phyloP scores from a whole-genome alignment of 1,140 invertebrate genomes.

The Eurosta solidaginis region DNA sequence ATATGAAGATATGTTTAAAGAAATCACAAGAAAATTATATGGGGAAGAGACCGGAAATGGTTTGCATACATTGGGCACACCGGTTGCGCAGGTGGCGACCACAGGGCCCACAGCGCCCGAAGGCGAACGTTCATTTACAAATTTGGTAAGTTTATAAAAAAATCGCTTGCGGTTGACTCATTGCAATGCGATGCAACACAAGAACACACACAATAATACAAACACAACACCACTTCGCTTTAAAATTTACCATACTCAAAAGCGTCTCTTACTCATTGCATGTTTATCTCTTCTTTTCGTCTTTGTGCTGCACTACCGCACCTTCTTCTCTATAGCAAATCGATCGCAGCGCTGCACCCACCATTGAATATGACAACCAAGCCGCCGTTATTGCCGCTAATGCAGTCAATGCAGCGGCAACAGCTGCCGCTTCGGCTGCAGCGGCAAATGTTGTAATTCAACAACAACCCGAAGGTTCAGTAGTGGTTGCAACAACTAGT shows the following conservation, averaged over 20 bases:
- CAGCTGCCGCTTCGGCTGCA: slow-evolving; percentile 23
- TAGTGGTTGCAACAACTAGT: slow-evolving; percentile 47
- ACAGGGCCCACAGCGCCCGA: slow-evolving; percentile 58
- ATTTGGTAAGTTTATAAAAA: slow-evolving; percentile 50
- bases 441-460: slow-evolving; percentile 35
- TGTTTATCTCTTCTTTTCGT: slow-evolving; percentile 5
- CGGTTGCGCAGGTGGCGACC: slow-evolving; percentile 58
- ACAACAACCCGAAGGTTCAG: slow-evolving; percentile 48
- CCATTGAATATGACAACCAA: slow-evolving; percentile 56
- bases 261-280: neutral
- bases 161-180: neutral
- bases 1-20: slow-evolving; percentile 67
- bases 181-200: neutral
- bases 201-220: neutral
- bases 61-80: slow-evolving; percentile 60
- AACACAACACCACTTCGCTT: neutral
- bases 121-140: slow-evolving; percentile 59
- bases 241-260: neutral
- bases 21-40: slow-evolving; percentile 88
- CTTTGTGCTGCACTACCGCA: neutral
- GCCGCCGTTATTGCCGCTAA: slow-evolving; percentile 40
- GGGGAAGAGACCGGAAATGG: slow-evolving; percentile 75
- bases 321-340: slow-evolving; percentile 43
- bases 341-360: slow-evolving; percentile 54
- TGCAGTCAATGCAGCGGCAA: slow-evolving; percentile 31